These are phyloP conservation scores for Trididemnum miniatum DNA, from an alignment of 23 tunicate genomes.

Conservation along the genomic window DNA sequence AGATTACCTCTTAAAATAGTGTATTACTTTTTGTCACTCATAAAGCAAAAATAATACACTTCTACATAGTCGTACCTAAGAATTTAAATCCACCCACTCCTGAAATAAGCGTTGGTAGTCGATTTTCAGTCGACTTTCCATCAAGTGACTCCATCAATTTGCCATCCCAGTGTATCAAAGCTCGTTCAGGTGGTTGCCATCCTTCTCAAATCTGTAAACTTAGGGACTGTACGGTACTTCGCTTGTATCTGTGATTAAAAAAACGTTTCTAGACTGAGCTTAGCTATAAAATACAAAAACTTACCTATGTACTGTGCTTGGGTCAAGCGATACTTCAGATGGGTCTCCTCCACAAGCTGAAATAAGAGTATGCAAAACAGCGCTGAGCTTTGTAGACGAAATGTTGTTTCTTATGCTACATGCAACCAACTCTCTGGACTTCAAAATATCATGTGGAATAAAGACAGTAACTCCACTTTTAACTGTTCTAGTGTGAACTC, in stretches of 20 bases:
- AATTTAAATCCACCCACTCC: background rate
- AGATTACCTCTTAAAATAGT: background rate
- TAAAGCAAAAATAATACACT: background rate
- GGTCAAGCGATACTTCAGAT: background rate
- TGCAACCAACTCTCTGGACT: background rate
- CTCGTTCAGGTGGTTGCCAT: slow-evolving; percentile 14
- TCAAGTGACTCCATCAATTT: slow-evolving; percentile 6
- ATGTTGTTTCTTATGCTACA: slow-evolving; percentile 12
- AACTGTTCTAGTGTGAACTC: background rate
- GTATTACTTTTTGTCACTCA: background rate
- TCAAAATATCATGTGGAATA: slow-evolving; percentile 2
- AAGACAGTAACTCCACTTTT: background rate
- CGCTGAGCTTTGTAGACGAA: background rate
- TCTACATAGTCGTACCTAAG: background rate
- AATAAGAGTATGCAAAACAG: background rate
- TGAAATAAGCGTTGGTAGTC: background rate
- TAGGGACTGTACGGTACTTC: background rate
- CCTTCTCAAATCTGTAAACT: background rate
- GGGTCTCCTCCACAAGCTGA: background rate
- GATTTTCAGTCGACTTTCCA: background rate
- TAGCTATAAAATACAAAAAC: background rate
- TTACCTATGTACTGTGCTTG: slow-evolving; percentile 1
- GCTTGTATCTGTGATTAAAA: background rate
- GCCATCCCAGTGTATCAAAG: background rate
- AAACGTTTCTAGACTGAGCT: background rate